phyloP scores from a whole-genome alignment of 2,797 vertebrate genomes.

The Takifugu rubripes region DNA sequence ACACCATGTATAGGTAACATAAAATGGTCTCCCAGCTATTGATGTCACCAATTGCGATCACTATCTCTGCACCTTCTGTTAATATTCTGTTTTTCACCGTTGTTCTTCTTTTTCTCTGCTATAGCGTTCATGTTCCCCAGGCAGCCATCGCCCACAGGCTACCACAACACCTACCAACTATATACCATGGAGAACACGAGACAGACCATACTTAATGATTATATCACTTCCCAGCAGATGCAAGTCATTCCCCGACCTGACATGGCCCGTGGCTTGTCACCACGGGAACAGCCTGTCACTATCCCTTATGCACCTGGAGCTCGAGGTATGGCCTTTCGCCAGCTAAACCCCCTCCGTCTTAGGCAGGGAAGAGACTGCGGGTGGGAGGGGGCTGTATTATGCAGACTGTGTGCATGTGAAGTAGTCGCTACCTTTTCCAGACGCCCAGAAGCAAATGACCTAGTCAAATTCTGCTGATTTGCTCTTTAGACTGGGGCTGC shows the following conservation, averaged over 20 bases:
- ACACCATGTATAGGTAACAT: slow-evolving; percentile 48
- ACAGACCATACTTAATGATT: slow-evolving; percentile 98
- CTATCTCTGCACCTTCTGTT: slow-evolving; percentile 51
- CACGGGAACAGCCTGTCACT: slow-evolving; percentile 86
- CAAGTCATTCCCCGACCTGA: slow-evolving; percentile 92
- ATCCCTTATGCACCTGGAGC: slow-evolving; percentile 85
- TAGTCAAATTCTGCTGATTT: slow-evolving; percentile 61
- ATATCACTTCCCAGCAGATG: slow-evolving; percentile 99
- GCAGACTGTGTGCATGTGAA: slow-evolving; percentile 67
- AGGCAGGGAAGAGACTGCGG: slow-evolving; percentile 22
- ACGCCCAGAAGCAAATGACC: slow-evolving; percentile 83
- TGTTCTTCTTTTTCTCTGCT: slow-evolving; percentile 13
- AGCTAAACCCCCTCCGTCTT: slow-evolving; percentile 37
- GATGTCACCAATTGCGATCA: slow-evolving; percentile 44
- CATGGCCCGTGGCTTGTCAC: slow-evolving; percentile 86
- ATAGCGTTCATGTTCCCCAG: slow-evolving; percentile 93
- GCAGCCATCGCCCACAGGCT: slow-evolving; percentile 92
- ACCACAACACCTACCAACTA: slow-evolving; percentile 95
- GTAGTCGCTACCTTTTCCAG: slow-evolving; percentile 83
- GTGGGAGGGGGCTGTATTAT: slow-evolving; percentile 43
- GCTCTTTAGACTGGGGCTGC: slow-evolving; percentile 56
- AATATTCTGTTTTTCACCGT: slow-evolving; percentile 22
- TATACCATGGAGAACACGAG: slow-evolving; percentile 99
- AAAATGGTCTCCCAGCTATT: slow-evolving; percentile 40
- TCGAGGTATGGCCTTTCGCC: slow-evolving; percentile 78